phyloP scores from a whole-genome alignment of 2,797 vertebrate genomes.

The Gymnoscopelus braueri region DNA sequence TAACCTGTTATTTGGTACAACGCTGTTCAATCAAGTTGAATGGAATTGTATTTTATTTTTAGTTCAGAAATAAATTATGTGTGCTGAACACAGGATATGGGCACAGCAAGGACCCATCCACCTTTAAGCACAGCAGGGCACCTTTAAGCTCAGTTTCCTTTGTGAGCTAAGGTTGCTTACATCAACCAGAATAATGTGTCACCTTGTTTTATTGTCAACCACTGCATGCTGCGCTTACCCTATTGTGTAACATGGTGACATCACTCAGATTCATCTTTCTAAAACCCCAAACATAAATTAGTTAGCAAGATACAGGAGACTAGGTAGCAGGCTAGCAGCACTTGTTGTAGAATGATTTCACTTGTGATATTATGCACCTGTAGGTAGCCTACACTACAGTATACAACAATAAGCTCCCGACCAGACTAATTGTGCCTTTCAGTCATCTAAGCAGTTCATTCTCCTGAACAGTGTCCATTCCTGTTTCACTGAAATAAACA shows the following conservation, averaged over 20 bases:
- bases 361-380: too few species aligned
- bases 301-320: neutral
- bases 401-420: too few species aligned
- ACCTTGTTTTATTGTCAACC: slow-evolving; percentile 21
- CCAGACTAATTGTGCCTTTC: too few species aligned
- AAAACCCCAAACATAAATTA: neutral
- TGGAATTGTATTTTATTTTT: too few species aligned
- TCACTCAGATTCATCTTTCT: neutral
- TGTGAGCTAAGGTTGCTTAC: slow-evolving; percentile 65
- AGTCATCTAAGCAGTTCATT: neutral
- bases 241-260: slow-evolving; percentile 29
- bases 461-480: neutral
- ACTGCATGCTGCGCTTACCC: slow-evolving; percentile 11
- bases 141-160: slow-evolving; percentile 65
- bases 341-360: too few species aligned
- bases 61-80: too few species aligned
- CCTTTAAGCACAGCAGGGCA: slow-evolving; percentile 65
- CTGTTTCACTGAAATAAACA: neutral
- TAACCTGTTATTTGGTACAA: too few species aligned
- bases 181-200: slow-evolving; percentile 51
- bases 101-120: slow-evolving; percentile 68
- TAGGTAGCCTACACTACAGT: too few species aligned
- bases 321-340: too few species aligned
- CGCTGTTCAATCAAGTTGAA: too few species aligned
- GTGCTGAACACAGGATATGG: slow-evolving; percentile 58